Evolutionary conservation across 53 echinoderm and acorn worm species (phyloP), one percentile per base, ranked within the genome.

Genomic region (Antedon mediterranea): DNA sequence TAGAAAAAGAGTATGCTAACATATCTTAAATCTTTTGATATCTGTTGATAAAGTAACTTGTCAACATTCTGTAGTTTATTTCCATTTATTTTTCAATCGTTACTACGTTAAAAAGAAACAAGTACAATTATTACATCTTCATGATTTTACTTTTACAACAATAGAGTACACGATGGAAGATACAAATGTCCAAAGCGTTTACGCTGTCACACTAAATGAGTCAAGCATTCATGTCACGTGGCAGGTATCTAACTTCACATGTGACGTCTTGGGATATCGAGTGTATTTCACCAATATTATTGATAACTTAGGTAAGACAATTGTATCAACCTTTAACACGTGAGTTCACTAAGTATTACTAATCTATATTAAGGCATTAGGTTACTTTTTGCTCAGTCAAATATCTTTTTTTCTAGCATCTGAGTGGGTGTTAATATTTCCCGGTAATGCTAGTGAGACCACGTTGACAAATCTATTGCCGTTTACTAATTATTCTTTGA

Each of bases 401-500:
- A 37, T 37, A 6, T 37, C 3, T 3, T 57, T 6, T 57, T 57
- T 57, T 18, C 23, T 57, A 57, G 57, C 31, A 34, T 34, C 72
- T 78, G 86, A 76, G 31, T 82, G 79, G 28, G 31, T 82, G 30
- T 84, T 75, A 28, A 73, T 93, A 3, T 81, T 83, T 41, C 90
- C 86, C 28, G 93, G 93, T 6, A 74, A 79, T 32, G 84, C 80
- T 0, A 85, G 33, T 71, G 86, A 70, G 13, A 74, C 72, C 26
- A 32, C 76, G 0, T 43, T 93, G 33, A 57, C 32, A 0, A 81
- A 57, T 28, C 41, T 93, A 4, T 71, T 71, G 32, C 73, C 77
- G 9, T 76, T 72, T 30, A 93, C 90, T 0, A 75, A 73, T 8
- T 93, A 93, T 73, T 82, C 81, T 41, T 82, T 90, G 34, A 83